Evolutionary conservation across 2,797 vertebrate species (phyloP), one percentile per base, ranked within the genome.

Genomic region (Heteromormyrus szaboi): DNA sequence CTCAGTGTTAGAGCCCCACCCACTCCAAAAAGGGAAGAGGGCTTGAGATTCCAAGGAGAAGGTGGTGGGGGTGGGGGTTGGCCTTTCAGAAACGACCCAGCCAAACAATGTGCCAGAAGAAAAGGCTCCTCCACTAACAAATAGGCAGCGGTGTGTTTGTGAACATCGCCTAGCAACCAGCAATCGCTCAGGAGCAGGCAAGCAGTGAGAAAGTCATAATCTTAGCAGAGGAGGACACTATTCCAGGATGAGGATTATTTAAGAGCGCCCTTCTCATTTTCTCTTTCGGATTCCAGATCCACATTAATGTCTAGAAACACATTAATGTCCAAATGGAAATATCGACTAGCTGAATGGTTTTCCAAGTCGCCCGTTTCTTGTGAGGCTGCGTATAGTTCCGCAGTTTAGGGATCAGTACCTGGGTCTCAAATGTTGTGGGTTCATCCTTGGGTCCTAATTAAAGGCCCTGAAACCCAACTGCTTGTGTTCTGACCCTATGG

Each of bases 21-120:
- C 6, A 62, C n/a, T 44, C 53, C 41, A 88, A 88, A 85, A 91
- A 90, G 90, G 88, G 83, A 87, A 87, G 85, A 90, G 89, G 90
- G 88, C 65, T 91, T 89, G 89, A 93, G 92, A 94, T 93, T 94
- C 93, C 93, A 91, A 88, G 90, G 44, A 89, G 90, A 72, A 54
- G 37, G n/a, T 48, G 51, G 89, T 25, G 59, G 88, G 46, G 54
- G 56, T 51, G 89, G 90, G 90, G 72, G 88, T 17, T 48, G 33
- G 44, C 62, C 86, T 91, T 91, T 88, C 81, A 89, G 88, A 62
- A 4, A 88, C 62, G 76, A 91, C 88, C 86, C 79, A 44, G 68
- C 83, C 48, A 87, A 91, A 91, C 90, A 93, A 90, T 90, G 88
- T 83, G 25, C 2, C 37, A 86, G 46, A 90, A 83, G 89, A 92